Evolutionary conservation across 30 jellyfish, hydroid and myxozoan genomes (phyloP).

Genomic region (Rhopilema esculentum): DNA sequence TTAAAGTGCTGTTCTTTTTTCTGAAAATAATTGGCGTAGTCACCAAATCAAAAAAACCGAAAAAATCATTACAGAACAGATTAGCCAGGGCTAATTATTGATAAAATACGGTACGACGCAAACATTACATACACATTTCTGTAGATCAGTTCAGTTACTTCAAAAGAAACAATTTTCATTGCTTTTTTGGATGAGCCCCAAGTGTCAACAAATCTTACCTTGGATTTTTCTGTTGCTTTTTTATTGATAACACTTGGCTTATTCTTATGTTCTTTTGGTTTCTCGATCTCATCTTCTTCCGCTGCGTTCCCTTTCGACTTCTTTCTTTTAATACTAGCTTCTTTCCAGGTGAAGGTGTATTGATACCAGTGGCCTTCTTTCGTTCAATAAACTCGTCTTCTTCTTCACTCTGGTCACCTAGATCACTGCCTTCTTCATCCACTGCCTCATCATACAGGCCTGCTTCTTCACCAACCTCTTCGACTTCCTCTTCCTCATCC

Average conservation of each 20-base stretch:
- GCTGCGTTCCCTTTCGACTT: slow-evolving; percentile 26
- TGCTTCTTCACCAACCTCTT: slow-evolving; percentile 6
- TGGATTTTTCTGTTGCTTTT: slow-evolving; percentile 11
- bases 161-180: too few relatives aligned
- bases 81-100: too few relatives aligned
- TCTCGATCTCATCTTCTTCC: slow-evolving; percentile 17
- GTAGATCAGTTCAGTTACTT: too few relatives aligned
- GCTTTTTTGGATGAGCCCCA: too few relatives aligned
- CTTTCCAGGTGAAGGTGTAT: slow-evolving; percentile 68
- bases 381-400: not conserved
- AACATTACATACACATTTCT: too few relatives aligned
- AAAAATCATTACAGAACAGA: too few relatives aligned
- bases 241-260: not conserved
- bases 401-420: slow-evolving; percentile 3
- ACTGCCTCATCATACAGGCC: not conserved
- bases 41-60: too few relatives aligned
- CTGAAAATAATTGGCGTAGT: too few relatives aligned
- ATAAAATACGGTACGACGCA: too few relatives aligned
- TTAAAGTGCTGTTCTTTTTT: too few relatives aligned
- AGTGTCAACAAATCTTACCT: slow-evolving; percentile 7
- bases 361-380: not conserved
- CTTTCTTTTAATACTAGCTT: slow-evolving; percentile 60
- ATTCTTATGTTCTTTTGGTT: not conserved
- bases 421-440: not conserved
- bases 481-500: slow-evolving; percentile 1